phyloP scores from a whole-genome alignment of 2,797 vertebrate species.

The Sebastes alutus region DNA sequence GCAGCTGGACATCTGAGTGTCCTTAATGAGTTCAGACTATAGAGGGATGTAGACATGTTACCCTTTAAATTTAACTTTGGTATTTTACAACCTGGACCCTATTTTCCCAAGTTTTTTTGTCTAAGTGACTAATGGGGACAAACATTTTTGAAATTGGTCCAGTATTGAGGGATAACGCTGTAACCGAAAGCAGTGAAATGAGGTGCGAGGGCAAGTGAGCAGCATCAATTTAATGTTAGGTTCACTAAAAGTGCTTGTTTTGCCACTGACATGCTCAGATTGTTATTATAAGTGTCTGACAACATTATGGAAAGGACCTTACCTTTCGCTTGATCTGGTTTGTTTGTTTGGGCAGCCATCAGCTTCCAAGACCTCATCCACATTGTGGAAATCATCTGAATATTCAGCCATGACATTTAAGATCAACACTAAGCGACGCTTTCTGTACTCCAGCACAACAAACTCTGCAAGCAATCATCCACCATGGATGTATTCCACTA shows the following conservation, averaged over 20 bases:
- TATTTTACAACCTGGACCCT: not conserved
- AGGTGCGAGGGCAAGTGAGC: too few relatives aligned
- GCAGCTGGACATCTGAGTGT: not conserved
- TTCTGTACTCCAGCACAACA: too few relatives aligned
- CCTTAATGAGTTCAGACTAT: not conserved
- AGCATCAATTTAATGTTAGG: not conserved
- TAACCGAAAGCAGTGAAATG: not conserved
- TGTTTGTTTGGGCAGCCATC: not conserved
- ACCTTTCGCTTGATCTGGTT: too few relatives aligned
- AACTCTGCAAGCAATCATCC: too few relatives aligned
- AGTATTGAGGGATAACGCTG: not conserved
- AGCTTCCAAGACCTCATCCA: not conserved
- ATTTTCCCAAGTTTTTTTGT: not conserved
- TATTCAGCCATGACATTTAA: too few relatives aligned
- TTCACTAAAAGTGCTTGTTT: not conserved
- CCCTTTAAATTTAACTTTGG: not conserved
- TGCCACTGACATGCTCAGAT: not conserved
- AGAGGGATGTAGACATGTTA: not conserved
- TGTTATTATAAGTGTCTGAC: not conserved
- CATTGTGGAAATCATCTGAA: too few relatives aligned
- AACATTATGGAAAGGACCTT: not conserved
- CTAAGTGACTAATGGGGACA: not conserved
- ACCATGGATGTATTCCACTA: not conserved
- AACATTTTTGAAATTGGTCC: not conserved
- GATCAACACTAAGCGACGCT: too few relatives aligned